Conservation (phyloP, 1,140 invertebrate genomes). For the Procambarus virginalis region DNA sequence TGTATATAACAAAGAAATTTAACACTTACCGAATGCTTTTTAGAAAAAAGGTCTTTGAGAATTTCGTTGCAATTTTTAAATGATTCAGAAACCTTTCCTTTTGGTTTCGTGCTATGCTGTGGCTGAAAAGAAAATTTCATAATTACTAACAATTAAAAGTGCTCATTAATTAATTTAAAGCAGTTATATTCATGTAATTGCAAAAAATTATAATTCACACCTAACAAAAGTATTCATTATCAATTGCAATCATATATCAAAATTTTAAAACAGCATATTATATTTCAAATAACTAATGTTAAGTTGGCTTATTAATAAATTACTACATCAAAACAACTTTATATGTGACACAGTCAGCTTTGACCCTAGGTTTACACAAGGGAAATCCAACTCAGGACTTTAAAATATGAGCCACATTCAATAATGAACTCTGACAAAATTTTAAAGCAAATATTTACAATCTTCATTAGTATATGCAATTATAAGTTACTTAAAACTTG, state of each 20-base stretch:
- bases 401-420: neutral
- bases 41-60: slow-evolving; percentile 94
- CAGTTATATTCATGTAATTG: neutral
- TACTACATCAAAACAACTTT: slow-evolving; percentile 17
- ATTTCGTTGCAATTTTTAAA: slow-evolving; percentile 96
- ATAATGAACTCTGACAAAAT: neutral
- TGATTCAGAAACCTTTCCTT: slow-evolving; percentile 79
- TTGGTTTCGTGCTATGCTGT: slow-evolving; percentile 72
- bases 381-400: neutral
- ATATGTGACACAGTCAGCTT: slow-evolving; percentile 35
- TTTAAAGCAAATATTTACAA: neutral
- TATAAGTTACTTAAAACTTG: too few species aligned
- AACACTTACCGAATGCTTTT: slow-evolving; percentile 92
- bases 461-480: too few species aligned
- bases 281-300: neutral
- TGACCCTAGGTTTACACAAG: slow-evolving; percentile 38
- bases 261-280: neutral
- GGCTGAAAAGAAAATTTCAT: slow-evolving; percentile 68
- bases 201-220: neutral
- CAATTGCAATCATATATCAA: neutral
- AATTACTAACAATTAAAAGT: slow-evolving; percentile 16
- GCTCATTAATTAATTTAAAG: neutral
- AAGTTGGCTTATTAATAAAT: neutral
- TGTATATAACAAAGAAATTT: neutral
- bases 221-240: neutral